Conservation (phyloP, 2,797 vertebrate genomes). For the Rhodeus uyekii region DNA sequence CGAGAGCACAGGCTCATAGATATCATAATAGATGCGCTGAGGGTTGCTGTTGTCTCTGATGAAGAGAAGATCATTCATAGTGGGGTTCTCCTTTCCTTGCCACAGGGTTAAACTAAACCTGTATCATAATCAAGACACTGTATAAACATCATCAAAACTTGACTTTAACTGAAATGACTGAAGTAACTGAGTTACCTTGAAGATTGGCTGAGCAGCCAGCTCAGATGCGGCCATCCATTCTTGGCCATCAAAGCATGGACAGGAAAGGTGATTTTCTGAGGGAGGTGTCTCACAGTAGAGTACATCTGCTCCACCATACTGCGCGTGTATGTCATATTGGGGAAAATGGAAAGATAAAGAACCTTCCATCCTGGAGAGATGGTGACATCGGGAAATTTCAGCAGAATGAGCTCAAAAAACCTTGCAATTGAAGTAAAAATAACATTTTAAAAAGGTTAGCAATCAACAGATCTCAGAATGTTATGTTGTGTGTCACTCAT, state of each 20-base stretch:
- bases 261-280: constrained; percentile 84
- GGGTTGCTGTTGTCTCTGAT: constrained; percentile 79
- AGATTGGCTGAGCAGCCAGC: constrained; percentile 84
- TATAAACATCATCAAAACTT: not conserved
- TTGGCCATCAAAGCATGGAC: constrained; percentile 74
- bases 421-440: constrained; percentile 59
- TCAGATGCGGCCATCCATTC: constrained; percentile 81
- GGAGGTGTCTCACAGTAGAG: constrained; percentile 64
- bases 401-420: constrained; percentile 79
- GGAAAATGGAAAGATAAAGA: constrained; percentile 64
- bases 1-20: constrained; percentile 83
- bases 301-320: constrained; percentile 84
- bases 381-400: constrained; percentile 80
- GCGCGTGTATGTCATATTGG: constrained; percentile 69
- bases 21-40: constrained; percentile 82
- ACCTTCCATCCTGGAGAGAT: constrained; percentile 86
- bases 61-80: constrained; percentile 80
- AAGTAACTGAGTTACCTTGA: constrained; percentile 72
- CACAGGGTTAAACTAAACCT: constrained; percentile 87
- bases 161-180: not conserved
- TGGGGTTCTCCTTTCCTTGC: constrained; percentile 76
- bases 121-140: constrained; percentile 29
- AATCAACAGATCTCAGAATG: not conserved
- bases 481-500: too few species aligned
- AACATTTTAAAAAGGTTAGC: not conserved